These are phyloP conservation scores for Spilarctia lutea DNA, from an alignment of 2,888 invertebrate genomes.

Conservation along the genomic window DNA sequence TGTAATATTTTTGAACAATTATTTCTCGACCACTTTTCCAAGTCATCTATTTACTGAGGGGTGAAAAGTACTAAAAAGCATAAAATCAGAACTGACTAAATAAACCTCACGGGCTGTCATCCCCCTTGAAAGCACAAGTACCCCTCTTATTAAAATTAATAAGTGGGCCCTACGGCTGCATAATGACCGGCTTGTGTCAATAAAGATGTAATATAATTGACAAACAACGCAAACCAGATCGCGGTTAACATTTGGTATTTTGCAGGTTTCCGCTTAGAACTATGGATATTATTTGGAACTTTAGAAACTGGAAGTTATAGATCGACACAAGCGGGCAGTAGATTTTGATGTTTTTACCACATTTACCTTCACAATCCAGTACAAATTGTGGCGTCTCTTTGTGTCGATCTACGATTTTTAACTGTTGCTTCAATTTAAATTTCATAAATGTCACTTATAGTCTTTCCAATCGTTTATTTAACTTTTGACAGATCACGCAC, in stretches of 20 bases:
- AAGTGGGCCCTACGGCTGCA: constrained; percentile 83
- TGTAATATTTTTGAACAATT: not conserved
- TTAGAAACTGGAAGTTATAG: too few relatives aligned
- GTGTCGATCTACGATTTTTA: too few relatives aligned
- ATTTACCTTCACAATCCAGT: too few relatives aligned
- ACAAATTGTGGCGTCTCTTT: too few relatives aligned
- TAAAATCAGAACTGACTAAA: constrained; percentile 84
- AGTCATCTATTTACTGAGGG: constrained; percentile 15
- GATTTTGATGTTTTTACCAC: too few relatives aligned
- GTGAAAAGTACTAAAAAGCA: constrained; percentile 56
- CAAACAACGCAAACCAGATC: constrained; percentile 77
- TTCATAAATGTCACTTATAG: too few relatives aligned
- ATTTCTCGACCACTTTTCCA: not conserved
- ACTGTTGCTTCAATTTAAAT: too few relatives aligned
- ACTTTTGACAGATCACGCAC: too few relatives aligned
- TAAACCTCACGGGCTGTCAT: constrained; percentile 71
- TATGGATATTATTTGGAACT: not conserved
- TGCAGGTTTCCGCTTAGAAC: constrained; percentile 37
- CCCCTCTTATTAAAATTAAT: constrained; percentile 87
- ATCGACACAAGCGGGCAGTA: too few relatives aligned
- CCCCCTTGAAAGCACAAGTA: constrained; percentile 73
- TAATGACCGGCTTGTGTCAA: constrained; percentile 85
- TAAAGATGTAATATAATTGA: constrained; percentile 83
- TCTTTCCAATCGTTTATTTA: too few relatives aligned
- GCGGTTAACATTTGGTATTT: constrained; percentile 54